These are phyloP conservation scores for Ursus arctos DNA, from an alignment of 2,113 vertebrate species.

Conservation along the genomic window DNA sequence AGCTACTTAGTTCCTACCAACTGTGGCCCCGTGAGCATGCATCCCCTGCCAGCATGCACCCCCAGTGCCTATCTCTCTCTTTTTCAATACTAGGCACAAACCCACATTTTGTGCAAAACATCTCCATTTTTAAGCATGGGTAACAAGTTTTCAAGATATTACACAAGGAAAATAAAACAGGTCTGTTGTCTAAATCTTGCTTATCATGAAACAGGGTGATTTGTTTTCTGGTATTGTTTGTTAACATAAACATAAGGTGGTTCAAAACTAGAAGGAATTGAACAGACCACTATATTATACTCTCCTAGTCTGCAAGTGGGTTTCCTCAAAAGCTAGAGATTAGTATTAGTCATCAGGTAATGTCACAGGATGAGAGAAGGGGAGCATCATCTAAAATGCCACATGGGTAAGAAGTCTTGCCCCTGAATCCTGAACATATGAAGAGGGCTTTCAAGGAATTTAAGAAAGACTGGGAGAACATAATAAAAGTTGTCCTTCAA, in stretches of 20 bases:
- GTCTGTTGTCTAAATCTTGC: neutral
- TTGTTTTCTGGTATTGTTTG: neutral
- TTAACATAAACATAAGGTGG: neutral
- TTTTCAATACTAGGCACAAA: neutral
- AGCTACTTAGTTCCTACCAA: neutral
- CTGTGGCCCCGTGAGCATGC: fast-evolving
- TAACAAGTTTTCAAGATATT: neutral
- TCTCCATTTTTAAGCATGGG: neutral
- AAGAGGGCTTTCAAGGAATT: neutral
- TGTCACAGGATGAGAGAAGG: neutral
- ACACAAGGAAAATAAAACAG: neutral
- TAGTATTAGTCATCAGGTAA: neutral
- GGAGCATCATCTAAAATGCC: neutral
- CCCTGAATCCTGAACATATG: neutral
- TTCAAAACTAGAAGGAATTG: neutral
- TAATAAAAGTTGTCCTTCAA: neutral
- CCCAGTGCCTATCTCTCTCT: too few relatives aligned
- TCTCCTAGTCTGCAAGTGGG: neutral
- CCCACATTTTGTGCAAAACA: neutral
- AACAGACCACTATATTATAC: neutral
- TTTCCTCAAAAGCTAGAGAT: neutral
- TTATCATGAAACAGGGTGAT: neutral
- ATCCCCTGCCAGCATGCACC: fast-evolving
- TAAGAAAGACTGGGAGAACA: neutral
- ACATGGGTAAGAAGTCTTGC: neutral